Percentiles rank a stretch among this genome's conserved stretches.
Conservation (phyloP, 2,113 vertebrate genomes). For the Daboia siamensis region DNA sequence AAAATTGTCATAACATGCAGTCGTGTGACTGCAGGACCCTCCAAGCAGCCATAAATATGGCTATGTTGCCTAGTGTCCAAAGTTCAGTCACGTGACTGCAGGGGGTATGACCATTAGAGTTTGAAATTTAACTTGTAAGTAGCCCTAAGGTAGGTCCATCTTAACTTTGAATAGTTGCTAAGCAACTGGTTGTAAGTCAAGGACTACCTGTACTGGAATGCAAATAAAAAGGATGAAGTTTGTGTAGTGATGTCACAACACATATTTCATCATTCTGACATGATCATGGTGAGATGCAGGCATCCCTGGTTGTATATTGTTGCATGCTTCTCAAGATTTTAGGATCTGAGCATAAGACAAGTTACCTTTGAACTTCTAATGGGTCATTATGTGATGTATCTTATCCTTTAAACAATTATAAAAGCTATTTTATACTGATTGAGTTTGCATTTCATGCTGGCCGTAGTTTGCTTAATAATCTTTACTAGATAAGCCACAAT, state of each 20-base stretch:
- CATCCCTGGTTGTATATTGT: neutral
- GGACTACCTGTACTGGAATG: neutral
- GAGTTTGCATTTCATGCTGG: neutral
- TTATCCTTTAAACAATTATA: neutral
- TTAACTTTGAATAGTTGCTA: neutral
- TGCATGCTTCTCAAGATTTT: neutral
- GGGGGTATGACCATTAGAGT: neutral
- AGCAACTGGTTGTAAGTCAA: neutral
- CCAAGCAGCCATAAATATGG: neutral
- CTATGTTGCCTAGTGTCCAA: neutral
- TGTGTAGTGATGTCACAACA: neutral
- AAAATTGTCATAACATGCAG: neutral
- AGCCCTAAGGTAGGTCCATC: neutral
- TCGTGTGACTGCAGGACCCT: neutral
- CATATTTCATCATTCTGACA: neutral
- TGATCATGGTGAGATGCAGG: neutral
- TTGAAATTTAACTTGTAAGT: neutral
- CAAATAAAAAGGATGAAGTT: neutral
- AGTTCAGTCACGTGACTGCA: neutral
- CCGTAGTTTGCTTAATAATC: neutral
- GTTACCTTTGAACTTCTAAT: neutral
- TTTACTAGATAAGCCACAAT: neutral
- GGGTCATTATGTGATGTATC: neutral
- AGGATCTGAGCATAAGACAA: neutral
- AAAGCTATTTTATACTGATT: neutral